Evolutionary conservation across 2,888 invertebrate genomes (phyloP).

Genomic region (Seira sanloemensis): DNA sequence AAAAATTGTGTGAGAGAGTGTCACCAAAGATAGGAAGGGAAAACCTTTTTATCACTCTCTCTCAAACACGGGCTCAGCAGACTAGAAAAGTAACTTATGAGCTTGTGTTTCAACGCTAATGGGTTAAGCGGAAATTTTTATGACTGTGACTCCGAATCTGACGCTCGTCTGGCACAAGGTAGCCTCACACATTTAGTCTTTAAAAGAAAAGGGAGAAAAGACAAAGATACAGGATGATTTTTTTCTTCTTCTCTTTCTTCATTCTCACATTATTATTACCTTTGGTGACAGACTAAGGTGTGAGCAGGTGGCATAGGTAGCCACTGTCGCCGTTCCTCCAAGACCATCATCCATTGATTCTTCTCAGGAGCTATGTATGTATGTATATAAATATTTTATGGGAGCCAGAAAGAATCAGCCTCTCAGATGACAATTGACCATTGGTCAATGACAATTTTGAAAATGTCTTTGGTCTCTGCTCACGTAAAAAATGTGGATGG

Average conservation of each 20-base stretch:
- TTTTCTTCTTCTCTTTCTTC: too few species aligned
- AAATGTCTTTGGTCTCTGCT: too few species aligned
- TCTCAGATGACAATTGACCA: too few species aligned
- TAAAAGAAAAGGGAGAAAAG: too few species aligned
- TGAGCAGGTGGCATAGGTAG: constrained; percentile 29
- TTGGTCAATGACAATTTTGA: too few species aligned
- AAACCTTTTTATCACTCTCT: constrained; percentile 37
- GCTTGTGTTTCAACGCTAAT: constrained; percentile 18
- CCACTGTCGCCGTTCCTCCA: constrained; percentile 37
- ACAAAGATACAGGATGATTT: too few species aligned
- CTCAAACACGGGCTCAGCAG: constrained; percentile 33
- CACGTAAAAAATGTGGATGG: too few species aligned
- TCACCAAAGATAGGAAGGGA: constrained; percentile 35
- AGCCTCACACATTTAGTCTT: too few species aligned
- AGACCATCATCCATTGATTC: constrained; percentile 20
- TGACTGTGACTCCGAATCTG: constrained; percentile 42
- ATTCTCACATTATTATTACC: too few species aligned
- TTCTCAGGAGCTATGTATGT: too few species aligned
- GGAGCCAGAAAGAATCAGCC: too few species aligned
- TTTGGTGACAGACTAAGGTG: constrained; percentile 32
- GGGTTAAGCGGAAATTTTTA: constrained; percentile 51
- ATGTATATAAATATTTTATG: too few species aligned
- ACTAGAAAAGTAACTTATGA: constrained; percentile 54
- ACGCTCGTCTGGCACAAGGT: constrained; percentile 23
- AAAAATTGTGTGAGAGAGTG: constrained; percentile 19